Evolutionary conservation across 2,797 vertebrate species (phyloP).

Genomic region (Xenentodon cancila): DNA sequence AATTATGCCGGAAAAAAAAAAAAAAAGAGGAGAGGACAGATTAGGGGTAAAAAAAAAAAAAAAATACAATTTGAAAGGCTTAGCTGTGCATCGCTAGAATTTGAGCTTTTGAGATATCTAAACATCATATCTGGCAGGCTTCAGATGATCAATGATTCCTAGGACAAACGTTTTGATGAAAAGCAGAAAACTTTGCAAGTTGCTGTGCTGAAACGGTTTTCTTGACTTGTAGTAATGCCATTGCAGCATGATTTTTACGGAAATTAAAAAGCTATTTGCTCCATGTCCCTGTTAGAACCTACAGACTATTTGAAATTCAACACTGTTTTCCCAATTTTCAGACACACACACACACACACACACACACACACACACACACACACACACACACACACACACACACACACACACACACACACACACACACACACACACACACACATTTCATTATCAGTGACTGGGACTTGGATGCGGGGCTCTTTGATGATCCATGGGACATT

Average conservation of each 20-base stretch:
- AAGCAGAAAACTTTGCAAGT: constrained; percentile 34
- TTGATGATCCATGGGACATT: constrained; percentile 3
- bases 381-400: too few relatives aligned
- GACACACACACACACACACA: too few relatives aligned
- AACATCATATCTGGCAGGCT: constrained; percentile 80
- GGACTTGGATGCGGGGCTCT: constrained; percentile 18
- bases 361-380: too few relatives aligned
- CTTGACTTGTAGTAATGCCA: constrained; percentile 28
- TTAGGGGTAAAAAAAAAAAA: constrained; percentile 7
- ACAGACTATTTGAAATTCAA: constrained; percentile 11
- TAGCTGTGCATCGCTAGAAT: constrained; percentile 82
- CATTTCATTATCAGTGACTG: constrained; percentile 16
- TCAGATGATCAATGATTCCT: constrained; percentile 40
- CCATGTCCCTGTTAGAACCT: constrained; percentile 23
- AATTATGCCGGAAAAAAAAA: constrained; percentile 83
- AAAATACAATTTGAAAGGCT: constrained; percentile 15
- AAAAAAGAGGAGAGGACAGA: constrained; percentile 35
- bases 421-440: constrained; percentile 7
- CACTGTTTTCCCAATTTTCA: constrained; percentile 4
- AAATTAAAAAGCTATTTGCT: constrained; percentile 39
- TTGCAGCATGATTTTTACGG: constrained; percentile 18
- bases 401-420: too few relatives aligned
- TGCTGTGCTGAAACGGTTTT: constrained; percentile 7
- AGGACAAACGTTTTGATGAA: constrained; percentile 45
- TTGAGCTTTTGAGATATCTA: constrained; percentile 88